These are phyloP conservation scores for Enhydra lutris DNA, from an alignment of 2,113 vertebrate species.

Conservation along the genomic window DNA sequence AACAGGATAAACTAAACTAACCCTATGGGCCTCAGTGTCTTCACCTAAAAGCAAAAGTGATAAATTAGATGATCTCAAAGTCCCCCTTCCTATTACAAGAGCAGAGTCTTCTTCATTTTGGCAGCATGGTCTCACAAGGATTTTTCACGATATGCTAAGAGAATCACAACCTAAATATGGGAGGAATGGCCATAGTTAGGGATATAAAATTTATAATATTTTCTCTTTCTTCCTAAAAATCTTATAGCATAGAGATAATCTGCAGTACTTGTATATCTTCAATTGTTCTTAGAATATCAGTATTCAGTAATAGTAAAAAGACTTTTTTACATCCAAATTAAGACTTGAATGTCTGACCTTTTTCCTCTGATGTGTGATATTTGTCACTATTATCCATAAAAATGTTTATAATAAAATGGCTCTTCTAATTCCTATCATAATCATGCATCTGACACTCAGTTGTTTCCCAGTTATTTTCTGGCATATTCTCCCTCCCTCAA, in stretches of 20 bases:
- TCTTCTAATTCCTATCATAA: slow-evolving; percentile 22
- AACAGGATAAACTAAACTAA: not conserved
- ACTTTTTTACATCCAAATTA: not conserved
- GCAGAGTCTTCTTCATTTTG: not conserved
- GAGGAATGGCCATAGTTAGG: not conserved
- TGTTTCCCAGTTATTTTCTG: not conserved
- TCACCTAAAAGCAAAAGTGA: not conserved
- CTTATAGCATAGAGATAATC: not conserved
- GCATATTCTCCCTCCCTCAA: not conserved
- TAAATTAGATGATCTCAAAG: not conserved
- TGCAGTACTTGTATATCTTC: not conserved
- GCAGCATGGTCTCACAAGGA: not conserved
- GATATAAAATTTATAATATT: not conserved
- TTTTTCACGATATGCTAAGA: not conserved
- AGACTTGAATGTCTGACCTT: not conserved
- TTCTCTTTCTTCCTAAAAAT: not conserved
- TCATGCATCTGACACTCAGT: not conserved
- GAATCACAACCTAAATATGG: not conserved
- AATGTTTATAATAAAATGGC: not conserved
- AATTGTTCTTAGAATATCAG: not conserved
- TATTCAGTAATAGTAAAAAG: not conserved
- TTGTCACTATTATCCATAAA: not conserved
- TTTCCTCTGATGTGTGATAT: not conserved
- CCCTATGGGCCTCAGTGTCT: not conserved
- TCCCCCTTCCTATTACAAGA: too few species aligned